Evolutionary conservation across 2,113 vertebrate species (phyloP).

Genomic region (Lanius ludovicianus): DNA sequence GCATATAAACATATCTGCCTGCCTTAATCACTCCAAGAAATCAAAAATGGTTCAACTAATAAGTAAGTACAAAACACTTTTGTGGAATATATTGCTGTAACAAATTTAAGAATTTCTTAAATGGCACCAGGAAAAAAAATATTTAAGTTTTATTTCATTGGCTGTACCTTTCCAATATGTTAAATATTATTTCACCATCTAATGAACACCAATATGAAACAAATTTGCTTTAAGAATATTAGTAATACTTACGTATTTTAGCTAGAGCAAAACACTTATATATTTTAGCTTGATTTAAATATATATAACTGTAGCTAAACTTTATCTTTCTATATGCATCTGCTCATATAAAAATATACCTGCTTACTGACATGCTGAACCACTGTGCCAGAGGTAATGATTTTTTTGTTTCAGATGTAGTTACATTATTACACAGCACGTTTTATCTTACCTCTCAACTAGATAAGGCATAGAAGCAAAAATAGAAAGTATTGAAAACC

Average conservation of each 20-base stretch:
- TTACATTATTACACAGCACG: background rate
- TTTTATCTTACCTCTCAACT: constrained; percentile 3
- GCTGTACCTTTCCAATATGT: background rate
- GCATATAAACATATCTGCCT: background rate
- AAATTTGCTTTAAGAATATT: background rate
- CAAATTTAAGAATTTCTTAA: background rate
- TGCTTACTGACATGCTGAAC: background rate
- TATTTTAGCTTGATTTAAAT: background rate
- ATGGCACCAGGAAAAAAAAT: background rate
- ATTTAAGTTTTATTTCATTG: background rate
- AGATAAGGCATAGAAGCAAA: background rate
- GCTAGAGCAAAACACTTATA: background rate
- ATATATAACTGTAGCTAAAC: background rate
- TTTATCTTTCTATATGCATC: background rate
- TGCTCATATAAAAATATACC: background rate
- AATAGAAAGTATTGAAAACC: constrained; percentile 21
- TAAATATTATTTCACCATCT: background rate
- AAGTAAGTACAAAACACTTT: background rate
- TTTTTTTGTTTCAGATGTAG: background rate
- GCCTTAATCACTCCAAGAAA: background rate
- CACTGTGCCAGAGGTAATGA: background rate
- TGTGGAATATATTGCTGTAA: background rate
- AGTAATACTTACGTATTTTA: background rate
- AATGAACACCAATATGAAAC: background rate
- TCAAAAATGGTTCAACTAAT: background rate